A percentile compares a stretch with the other conserved stretches of the same genome.
Evolutionary conservation across 2,797 vertebrate species (phyloP).

Genomic region (Iguana delicatissima): DNA sequence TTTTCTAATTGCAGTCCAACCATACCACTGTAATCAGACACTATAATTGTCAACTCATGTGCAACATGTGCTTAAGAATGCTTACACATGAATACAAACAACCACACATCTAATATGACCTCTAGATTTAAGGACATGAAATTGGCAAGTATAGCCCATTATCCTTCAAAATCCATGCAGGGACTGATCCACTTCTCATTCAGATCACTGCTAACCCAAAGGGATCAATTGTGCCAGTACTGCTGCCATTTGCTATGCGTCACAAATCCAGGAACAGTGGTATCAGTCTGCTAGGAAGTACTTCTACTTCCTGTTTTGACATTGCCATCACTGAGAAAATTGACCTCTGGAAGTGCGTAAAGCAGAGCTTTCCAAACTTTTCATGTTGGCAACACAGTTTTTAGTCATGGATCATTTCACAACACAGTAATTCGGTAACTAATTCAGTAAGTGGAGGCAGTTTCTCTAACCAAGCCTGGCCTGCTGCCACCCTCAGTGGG

Average conservation of each 20-base stretch:
- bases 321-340: background rate
- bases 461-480: no score
- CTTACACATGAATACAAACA: background rate
- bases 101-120: no score
- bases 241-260: background rate
- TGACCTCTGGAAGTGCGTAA: background rate
- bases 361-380: no score
- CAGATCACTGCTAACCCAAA: background rate
- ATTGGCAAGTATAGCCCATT: background rate
- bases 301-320: background rate
- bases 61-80: background rate
- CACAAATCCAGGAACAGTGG: background rate
- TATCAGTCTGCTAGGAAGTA: background rate
- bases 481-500: no score
- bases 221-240: background rate
- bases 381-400: no score
- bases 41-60: background rate
- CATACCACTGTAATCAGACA: background rate
- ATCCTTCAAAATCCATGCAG: background rate
- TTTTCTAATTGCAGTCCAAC: background rate
- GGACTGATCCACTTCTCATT: background rate
- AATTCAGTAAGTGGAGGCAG: no score
- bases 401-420: no score
- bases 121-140: background rate
- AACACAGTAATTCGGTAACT: no score